A percentile compares a stretch with the other conserved stretches of the same genome.
phyloP scores from a whole-genome alignment of 2,888 invertebrate species.

The Chrysolina haemoptera region DNA sequence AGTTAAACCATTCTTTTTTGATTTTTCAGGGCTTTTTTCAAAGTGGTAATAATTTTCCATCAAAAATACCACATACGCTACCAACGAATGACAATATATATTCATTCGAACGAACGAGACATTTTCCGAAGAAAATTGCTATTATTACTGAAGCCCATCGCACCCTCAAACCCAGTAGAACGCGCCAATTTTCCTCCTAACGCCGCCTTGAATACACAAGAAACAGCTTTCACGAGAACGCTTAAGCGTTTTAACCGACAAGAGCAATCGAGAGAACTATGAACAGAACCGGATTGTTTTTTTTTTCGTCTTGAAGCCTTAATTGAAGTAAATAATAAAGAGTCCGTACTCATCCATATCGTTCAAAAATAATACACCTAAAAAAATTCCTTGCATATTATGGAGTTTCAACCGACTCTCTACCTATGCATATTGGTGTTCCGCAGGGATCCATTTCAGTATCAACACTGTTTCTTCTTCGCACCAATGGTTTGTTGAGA shows the following conservation, averaged over 20 bases:
- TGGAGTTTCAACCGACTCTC: too few relatives aligned
- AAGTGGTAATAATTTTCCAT: neutral
- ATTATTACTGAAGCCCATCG: slow-evolving; percentile 54
- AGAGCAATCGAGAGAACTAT: slow-evolving; percentile 32
- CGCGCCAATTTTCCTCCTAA: slow-evolving; percentile 54
- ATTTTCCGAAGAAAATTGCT: slow-evolving; percentile 52
- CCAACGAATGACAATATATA: neutral
- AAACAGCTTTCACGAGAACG: slow-evolving; percentile 47
- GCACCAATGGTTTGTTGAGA: too few relatives aligned
- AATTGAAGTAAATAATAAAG: neutral
- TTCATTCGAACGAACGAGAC: slow-evolving; percentile 14
- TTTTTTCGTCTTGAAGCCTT: neutral
- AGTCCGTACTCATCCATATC: too few relatives aligned
- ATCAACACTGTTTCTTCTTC: too few relatives aligned
- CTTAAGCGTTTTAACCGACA: slow-evolving; percentile 40
- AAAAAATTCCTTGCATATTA: too few relatives aligned
- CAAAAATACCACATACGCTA: neutral
- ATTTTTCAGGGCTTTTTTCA: neutral
- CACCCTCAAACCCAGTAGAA: slow-evolving; percentile 50
- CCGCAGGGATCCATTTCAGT: too few relatives aligned
- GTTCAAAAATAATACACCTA: too few relatives aligned
- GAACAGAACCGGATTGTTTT: slow-evolving; percentile 27
- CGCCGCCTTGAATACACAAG: slow-evolving; percentile 54
- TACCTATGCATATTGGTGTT: too few relatives aligned
- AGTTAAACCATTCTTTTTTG: neutral